Conservation (phyloP, 2,797 vertebrate genomes). For the Setipinna tenuifilis region DNA sequence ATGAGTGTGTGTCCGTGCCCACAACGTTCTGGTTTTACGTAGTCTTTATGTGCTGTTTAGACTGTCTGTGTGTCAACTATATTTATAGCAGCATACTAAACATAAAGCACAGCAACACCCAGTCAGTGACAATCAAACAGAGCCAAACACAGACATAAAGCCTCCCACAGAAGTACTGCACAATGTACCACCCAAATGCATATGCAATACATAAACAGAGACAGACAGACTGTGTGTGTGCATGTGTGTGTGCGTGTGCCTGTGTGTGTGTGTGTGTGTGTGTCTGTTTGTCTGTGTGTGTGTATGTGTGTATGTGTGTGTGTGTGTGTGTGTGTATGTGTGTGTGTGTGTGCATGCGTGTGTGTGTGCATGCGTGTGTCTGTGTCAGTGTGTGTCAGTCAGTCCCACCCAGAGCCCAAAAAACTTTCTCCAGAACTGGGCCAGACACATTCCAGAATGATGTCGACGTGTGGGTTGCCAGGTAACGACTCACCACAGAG, state of each 20-base stretch:
- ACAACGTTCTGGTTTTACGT: background rate
- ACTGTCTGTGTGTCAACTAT: background rate
- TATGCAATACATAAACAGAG: background rate
- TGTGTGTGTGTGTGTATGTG: too few relatives aligned
- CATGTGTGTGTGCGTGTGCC: too few relatives aligned
- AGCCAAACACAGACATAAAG: background rate
- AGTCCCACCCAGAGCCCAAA: too few relatives aligned
- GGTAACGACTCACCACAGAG: background rate
- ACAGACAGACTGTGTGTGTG: too few relatives aligned
- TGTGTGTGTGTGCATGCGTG: too few relatives aligned
- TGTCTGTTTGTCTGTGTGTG: too few relatives aligned
- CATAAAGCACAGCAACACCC: background rate
- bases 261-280: too few relatives aligned
- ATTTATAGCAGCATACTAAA: background rate
- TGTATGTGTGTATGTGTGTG: too few relatives aligned
- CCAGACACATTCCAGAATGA: background rate
- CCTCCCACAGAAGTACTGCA: background rate
- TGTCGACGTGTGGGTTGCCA: background rate
- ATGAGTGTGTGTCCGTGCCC: background rate
- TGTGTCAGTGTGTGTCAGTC: too few relatives aligned
- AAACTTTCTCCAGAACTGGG: background rate
- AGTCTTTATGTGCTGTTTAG: background rate
- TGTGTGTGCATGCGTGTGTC: too few relatives aligned
- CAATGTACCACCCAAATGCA: background rate
- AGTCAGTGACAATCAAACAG: background rate